Base-by-base conservation (phyloP, 2,888 invertebrate species). In the Epirrhoe tristata region DNA sequence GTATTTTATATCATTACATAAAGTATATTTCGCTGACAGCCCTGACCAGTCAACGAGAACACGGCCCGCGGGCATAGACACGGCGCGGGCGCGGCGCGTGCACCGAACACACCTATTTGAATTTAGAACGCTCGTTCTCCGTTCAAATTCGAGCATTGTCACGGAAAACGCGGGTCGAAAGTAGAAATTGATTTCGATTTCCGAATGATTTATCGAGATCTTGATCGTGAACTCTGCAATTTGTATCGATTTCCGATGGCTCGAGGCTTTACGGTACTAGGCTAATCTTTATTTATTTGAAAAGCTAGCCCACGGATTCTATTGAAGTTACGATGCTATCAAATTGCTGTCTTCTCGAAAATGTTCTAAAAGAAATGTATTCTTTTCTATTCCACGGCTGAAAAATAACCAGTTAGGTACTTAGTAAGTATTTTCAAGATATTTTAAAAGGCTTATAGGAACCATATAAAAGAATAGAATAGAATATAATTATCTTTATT, bases 71-170 rank as follows among this genome's bases (percentile, higher is more conserved):
- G 83, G 77, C 81, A 79, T 71, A 81, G 74, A 79, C 76, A 63
- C 59, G 74, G 71, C 72, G 71, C 79, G 71, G 67, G 67, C 63
- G 59, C 59, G 67, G 84, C 86, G 85, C 85, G 86, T 86, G 87
- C 84, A 80, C 77, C 69, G 74, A 81, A 79, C 83, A 83, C 86
- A 83, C 84, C 80, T 77, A 78, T 78, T 80, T 72, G 77, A 85
- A 88, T 86, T 84, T 84, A 80, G 88, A 86, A 79, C 86, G 79
- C 78, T 76, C 74, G 80, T 77, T 74, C 76, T 73, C 76, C 79
- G 85, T 84, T 74, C 80, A 82, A 86, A 85, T 87, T 85, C 80
- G 82, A 86, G 82, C 80, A 81, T 83, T 86, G 87, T 87, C 88
- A 84, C 85, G 87, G 82, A 85, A 82, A 82, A 77, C 72, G 74